Evolutionary conservation across 35 echinoderm and acorn worm species (phyloP).

Genomic region (Ophioderma brevispina): DNA sequence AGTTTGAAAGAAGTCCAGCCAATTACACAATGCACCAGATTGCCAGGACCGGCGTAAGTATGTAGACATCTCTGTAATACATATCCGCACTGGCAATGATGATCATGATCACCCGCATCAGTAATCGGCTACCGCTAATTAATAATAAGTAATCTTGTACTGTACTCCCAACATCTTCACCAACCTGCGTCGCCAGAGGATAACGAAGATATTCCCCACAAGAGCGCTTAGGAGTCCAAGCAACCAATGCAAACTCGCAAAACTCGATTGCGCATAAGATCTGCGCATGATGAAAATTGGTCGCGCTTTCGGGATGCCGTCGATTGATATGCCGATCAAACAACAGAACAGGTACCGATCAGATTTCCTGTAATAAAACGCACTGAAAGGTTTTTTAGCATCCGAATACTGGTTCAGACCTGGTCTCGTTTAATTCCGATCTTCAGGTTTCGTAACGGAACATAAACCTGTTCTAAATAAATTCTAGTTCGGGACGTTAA

Average conservation of each 20-base stretch:
- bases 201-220: constrained; percentile 73
- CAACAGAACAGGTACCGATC: constrained; percentile 87
- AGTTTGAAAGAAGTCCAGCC: constrained; percentile 37
- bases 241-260: constrained; percentile 76
- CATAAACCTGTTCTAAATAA: too few relatives aligned
- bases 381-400: too few relatives aligned
- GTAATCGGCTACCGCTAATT: constrained; percentile 62
- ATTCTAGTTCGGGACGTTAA: too few relatives aligned
- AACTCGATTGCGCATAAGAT: constrained; percentile 63
- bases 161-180: constrained; percentile 17
- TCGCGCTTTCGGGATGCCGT: constrained; percentile 56
- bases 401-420: too few relatives aligned
- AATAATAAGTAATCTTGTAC: constrained; percentile 79
- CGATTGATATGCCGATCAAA: constrained; percentile 43
- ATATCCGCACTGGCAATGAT: constrained; percentile 77
- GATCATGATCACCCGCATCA: constrained; percentile 93
- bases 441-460: too few relatives aligned
- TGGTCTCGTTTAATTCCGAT: too few relatives aligned
- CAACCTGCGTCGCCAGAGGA: constrained; percentile 49
- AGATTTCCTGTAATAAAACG: constrained; percentile 70
- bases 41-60: constrained; percentile 59
- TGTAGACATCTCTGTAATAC: constrained; percentile 68
- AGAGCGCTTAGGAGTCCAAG: constrained; percentile 75
- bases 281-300: constrained; percentile 85
- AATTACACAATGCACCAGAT: constrained; percentile 40